Percentiles rank a stretch among this genome's conserved stretches.
These are phyloP conservation scores for Euthynnus affinis DNA, from an alignment of 2,797 vertebrate genomes.

Conservation along the genomic window DNA sequence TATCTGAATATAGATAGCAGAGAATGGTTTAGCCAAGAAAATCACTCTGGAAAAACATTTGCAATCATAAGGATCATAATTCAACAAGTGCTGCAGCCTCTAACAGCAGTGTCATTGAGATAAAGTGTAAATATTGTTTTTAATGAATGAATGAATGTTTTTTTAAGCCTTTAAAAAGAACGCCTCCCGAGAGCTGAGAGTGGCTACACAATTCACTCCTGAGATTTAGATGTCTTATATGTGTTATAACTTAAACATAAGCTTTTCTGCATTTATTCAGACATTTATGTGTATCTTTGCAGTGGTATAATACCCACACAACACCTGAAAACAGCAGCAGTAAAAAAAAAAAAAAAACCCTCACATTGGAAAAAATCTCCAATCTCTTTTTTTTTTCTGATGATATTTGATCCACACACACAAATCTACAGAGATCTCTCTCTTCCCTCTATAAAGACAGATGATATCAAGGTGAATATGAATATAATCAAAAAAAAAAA, in stretches of 20 bases:
- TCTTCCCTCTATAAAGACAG: constrained; percentile 37
- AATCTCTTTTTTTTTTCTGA: constrained; percentile 14
- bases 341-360: constrained; percentile 21
- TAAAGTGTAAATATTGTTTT: neutral
- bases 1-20: too few species aligned
- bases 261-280: neutral
- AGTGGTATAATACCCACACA: neutral
- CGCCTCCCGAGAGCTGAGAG: neutral
- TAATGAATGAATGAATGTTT: neutral
- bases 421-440: constrained; percentile 1
- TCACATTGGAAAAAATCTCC: neutral
- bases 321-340: constrained; percentile 1
- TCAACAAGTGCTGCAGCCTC: neutral
- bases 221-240: neutral
- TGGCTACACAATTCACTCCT: neutral
- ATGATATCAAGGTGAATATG: constrained; percentile 59
- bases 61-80: neutral
- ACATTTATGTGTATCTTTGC: neutral
- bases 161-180: neutral
- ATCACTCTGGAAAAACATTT: neutral
- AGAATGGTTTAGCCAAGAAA: neutral
- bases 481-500: constrained; percentile 64
- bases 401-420: constrained; percentile 28
- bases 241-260: too few species aligned
- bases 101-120: neutral